Percentiles rank a stretch among this genome's conserved stretches.
phyloP scores from a whole-genome alignment of 2,888 invertebrate species.

The Amiota mariae region DNA sequence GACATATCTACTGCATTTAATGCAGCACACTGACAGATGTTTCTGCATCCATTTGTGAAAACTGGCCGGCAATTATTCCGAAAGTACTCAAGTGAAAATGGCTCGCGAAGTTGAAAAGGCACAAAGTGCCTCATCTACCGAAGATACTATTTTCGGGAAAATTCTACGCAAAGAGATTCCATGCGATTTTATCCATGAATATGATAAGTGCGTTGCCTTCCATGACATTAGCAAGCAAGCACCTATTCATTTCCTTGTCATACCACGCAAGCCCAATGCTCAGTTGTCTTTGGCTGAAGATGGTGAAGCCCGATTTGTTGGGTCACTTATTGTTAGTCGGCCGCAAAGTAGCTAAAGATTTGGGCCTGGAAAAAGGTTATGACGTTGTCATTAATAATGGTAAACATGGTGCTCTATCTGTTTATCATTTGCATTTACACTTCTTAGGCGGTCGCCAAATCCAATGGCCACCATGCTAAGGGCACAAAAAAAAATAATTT shows the following conservation, averaged over 20 bases:
- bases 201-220: slow-evolving; percentile 96
- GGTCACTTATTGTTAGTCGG: slow-evolving; percentile 86
- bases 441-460: slow-evolving; percentile 95
- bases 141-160: slow-evolving; percentile 95
- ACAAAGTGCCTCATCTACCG: slow-evolving; percentile 78
- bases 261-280: slow-evolving; percentile 90
- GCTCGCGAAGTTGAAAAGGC: slow-evolving; percentile 86
- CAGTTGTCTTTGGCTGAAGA: slow-evolving; percentile 87
- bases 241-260: slow-evolving; percentile 94
- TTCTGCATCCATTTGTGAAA: not conserved
- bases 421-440: slow-evolving; percentile 95
- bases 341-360: slow-evolving; percentile 84
- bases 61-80: slow-evolving; percentile 19
- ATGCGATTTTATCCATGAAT: slow-evolving; percentile 94
- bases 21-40: not conserved
- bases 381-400: slow-evolving; percentile 95
- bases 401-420: slow-evolving; percentile 91
- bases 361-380: slow-evolving; percentile 86
- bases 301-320: slow-evolving; percentile 81
- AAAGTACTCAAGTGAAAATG: slow-evolving; percentile 73
- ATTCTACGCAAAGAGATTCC: slow-evolving; percentile 95
- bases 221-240: slow-evolving; percentile 94
- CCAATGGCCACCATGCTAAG: slow-evolving; percentile 95
- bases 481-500: not conserved
- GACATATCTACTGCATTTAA: too few species aligned